phyloP scores from a whole-genome alignment of 1,140 invertebrate genomes.

The Kradibia gibbosae region DNA sequence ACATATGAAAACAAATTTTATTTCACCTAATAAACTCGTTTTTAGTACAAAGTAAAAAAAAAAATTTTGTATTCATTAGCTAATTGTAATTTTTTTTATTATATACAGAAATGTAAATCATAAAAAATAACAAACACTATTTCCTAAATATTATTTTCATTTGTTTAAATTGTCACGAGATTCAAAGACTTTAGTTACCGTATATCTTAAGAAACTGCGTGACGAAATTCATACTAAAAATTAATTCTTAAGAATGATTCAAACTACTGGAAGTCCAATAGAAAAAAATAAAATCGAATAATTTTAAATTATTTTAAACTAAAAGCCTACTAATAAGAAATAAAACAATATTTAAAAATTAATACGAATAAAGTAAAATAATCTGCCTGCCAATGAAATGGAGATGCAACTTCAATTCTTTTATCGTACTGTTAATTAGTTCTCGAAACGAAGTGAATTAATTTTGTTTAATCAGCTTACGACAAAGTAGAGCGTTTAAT shows the following conservation, averaged over 20 bases:
- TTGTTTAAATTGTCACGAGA: not conserved
- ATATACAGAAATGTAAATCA: not conserved
- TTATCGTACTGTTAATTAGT: conserved; percentile 34
- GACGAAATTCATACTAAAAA: not conserved
- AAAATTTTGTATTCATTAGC: no score
- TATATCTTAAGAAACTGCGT: conserved; percentile 6
- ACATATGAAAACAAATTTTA: not conserved
- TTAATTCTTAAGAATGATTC: not conserved
- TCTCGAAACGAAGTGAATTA: conserved; percentile 14
- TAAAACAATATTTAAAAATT: not conserved
- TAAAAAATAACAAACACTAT: not conserved
- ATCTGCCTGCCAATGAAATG: not conserved
- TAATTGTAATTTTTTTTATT: no score
- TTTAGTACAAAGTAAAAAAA: not conserved
- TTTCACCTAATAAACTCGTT: not conserved
- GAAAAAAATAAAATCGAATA: not conserved
- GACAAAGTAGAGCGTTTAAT: conserved; percentile 33
- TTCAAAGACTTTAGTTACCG: conserved; percentile 5
- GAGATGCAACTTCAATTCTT: not conserved
- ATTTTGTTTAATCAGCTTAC: conserved; percentile 6
- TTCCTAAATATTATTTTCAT: not conserved
- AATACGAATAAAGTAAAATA: not conserved
- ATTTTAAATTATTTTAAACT: not conserved
- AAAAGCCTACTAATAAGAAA: not conserved
- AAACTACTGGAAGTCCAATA: not conserved